A percentile compares a stretch with the other conserved stretches of the same genome.
phyloP scores from a whole-genome alignment of 2,113 vertebrate genomes.

The Artemisiospiza belli region DNA sequence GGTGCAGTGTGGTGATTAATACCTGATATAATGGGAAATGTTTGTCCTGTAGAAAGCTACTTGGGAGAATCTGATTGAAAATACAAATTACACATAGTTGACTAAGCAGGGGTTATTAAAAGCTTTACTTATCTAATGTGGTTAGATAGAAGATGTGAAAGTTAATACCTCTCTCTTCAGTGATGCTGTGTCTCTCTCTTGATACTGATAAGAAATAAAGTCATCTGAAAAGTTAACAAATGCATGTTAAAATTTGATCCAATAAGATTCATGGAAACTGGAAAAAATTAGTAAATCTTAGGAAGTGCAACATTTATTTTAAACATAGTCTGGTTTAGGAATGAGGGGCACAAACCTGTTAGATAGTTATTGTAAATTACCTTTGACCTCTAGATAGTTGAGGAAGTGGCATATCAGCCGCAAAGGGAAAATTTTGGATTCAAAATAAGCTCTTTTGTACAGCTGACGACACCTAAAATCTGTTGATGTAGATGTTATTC shows the following conservation, averaged over 20 bases:
- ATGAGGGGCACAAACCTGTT: background rate
- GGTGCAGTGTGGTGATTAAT: background rate
- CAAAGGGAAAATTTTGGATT: background rate
- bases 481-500: background rate
- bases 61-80: background rate
- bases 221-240: background rate
- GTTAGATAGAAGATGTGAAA: background rate
- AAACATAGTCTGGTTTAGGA: background rate
- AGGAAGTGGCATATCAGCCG: background rate
- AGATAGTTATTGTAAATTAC: background rate
- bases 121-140: background rate
- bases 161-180: background rate
- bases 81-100: background rate
- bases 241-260: background rate
- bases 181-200: background rate
- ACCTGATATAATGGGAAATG: background rate
- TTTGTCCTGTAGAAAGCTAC: background rate
- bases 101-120: background rate
- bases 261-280: background rate
- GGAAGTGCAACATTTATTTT: background rate
- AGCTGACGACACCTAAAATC: background rate
- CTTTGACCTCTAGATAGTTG: background rate
- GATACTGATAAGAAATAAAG: background rate
- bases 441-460: background rate
- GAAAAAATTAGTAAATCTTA: background rate